Evolutionary conservation across 2,797 vertebrate species (phyloP), one percentile per base, ranked within the genome.

Genomic region (Phalloptychus januarius): DNA sequence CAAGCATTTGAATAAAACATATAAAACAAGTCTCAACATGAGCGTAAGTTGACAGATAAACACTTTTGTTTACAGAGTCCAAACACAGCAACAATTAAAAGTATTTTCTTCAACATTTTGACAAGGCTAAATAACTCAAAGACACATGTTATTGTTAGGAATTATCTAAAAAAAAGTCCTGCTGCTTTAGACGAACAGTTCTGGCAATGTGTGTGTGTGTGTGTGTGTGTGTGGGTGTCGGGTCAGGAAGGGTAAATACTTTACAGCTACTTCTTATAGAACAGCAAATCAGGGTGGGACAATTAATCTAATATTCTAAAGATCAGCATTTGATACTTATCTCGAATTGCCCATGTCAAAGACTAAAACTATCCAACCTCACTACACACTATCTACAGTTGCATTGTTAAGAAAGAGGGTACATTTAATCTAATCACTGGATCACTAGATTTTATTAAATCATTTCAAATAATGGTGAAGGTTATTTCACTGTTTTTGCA

Each of bases 221-320:
- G 65, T 40, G 40, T 85, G 76, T 28, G 75, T 12, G 72, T 10
- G 74, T 46, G 65, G 52, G n/a, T 89, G 77, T 46, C 25, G 28
- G 71, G 82, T 74, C 15, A 61, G 16, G 8, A 72, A 73, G 23
- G 48, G 25, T 52, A 42, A 78, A 74, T 67, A 45, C 38, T 58
- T 76, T 76, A 76, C 28, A 79, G 38, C 12, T 69, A n/a, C 65
- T 74, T 84, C 82, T 40, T 72, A 74, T 18, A 83, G 48, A 84
- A 77, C 76, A 77, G 13, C 33, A 80, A 80, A 48, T 76, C 80
- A 70, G 33, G n/a, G 23, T 42, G 2, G 50, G 4, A 0, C 44
- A 74, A 61, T 58, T 6, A 44, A 31, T 44, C n/a, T 28, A 58
- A 74, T 25, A 4, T 52, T 1, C 4, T 78, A 56, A 28, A 56